Percentiles rank a stretch among this genome's conserved stretches.
These are phyloP conservation scores for Vollenhovia emeryi DNA, from an alignment of 1,140 invertebrate genomes.

Conservation along the genomic window DNA sequence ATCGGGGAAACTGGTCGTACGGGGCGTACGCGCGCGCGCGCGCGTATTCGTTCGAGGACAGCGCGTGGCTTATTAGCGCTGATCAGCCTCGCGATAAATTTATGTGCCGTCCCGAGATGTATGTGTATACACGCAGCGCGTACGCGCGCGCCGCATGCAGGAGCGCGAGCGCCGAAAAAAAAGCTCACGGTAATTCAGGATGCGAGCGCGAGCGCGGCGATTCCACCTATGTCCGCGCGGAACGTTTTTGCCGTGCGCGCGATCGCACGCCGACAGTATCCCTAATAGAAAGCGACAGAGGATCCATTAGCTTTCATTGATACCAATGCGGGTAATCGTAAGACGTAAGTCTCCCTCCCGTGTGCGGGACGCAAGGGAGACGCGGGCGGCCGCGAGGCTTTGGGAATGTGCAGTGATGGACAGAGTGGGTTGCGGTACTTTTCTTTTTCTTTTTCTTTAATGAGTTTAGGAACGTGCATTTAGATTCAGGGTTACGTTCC, in stretches of 20 bases:
- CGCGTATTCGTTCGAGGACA: constrained; percentile 15
- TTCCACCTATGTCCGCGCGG: constrained; percentile 32
- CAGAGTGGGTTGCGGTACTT: no score
- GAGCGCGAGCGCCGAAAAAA: constrained; percentile 42
- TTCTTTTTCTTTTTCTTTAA: no score
- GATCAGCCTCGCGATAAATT: constrained; percentile 71
- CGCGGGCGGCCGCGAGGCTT: not conserved
- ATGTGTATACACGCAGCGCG: not conserved
- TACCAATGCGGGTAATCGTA: constrained; percentile 54
- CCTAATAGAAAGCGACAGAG: constrained; percentile 70
- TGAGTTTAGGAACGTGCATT: no score
- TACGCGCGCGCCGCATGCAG: not conserved
- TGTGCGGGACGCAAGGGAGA: no score
- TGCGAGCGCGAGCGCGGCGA: constrained; percentile 30
- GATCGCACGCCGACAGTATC: constrained; percentile 52
- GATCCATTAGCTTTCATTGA: constrained; percentile 72
- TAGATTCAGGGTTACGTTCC: no score
- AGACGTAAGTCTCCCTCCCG: constrained; percentile 23
- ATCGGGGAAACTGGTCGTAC: constrained; percentile 70
- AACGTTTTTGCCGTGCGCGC: constrained; percentile 58
- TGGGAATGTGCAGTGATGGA: no score
- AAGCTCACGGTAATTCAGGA: constrained; percentile 51
- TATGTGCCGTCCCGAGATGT: constrained; percentile 59
- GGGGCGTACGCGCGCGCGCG: no score
- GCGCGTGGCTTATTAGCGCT: constrained; percentile 73